Conservation (phyloP, 1,140 invertebrate species). For the Caenorhabditis tropicalis region DNA sequence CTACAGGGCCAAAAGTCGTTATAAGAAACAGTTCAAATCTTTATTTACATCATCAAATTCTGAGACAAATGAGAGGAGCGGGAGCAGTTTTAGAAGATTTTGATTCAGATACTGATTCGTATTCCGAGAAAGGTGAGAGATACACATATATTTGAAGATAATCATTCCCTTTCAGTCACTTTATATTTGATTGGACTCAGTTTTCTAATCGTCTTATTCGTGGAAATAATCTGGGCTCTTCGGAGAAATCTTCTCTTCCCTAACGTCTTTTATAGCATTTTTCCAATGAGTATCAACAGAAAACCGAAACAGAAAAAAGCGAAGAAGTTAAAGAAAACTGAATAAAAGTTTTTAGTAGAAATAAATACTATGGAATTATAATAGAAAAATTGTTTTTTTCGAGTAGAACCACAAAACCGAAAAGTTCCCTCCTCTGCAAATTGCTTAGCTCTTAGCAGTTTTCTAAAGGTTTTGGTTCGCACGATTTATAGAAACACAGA, state of each 20-base stretch:
- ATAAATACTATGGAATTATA: no score
- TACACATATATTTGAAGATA: not conserved
- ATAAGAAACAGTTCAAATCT: not conserved
- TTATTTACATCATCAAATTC: not conserved
- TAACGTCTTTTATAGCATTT: not conserved
- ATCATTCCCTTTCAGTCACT: not conserved
- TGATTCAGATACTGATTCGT: not conserved
- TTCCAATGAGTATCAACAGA: not conserved
- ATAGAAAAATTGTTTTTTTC: no score
- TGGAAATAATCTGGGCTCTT: not conserved
- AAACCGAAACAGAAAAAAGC: not conserved
- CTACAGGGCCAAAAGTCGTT: not conserved
- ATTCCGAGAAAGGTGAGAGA: not conserved
- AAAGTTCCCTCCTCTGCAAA: no score
- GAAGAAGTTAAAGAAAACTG: not conserved
- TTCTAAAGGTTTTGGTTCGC: no score
- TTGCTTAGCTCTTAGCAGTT: no score
- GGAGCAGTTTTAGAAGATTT: not conserved
- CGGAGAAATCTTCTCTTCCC: slow-evolving; percentile 12
- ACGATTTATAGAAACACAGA: no score
- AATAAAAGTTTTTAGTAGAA: no score
- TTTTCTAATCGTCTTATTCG: not conserved
- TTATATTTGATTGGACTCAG: not conserved
- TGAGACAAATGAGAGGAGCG: not conserved
- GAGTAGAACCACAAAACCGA: no score